Percentiles rank a stretch among this genome's conserved stretches.
These are phyloP conservation scores for Stercorarius parasiticus DNA, from an alignment of 2,113 vertebrate species.

Conservation along the genomic window DNA sequence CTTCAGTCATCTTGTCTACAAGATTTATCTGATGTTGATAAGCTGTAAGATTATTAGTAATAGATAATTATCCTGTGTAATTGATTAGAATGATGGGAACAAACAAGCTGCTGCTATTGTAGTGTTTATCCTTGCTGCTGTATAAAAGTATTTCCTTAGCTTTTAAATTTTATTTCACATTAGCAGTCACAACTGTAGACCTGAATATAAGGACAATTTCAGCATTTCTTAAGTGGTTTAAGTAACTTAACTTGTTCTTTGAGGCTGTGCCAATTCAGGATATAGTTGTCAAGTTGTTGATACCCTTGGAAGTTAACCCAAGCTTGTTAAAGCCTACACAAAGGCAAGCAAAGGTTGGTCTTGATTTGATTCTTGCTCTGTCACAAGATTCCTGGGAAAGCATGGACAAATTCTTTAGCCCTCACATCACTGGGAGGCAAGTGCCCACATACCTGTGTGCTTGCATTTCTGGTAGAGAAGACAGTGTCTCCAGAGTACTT, in stretches of 20 bases:
- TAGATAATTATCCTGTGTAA: neutral
- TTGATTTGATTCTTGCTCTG: neutral
- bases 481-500: neutral
- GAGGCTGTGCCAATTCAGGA: neutral
- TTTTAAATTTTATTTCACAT: neutral
- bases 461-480: neutral
- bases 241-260: neutral
- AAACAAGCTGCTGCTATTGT: neutral
- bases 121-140: neutral
- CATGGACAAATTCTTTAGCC: neutral
- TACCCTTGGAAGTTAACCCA: neutral
- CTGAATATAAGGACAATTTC: neutral
- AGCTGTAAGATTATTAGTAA: neutral
- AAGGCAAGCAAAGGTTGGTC: neutral
- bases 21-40: neutral
- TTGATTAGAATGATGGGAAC: neutral
- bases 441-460: neutral
- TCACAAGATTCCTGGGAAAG: neutral
- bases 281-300: neutral
- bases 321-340: neutral
- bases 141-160: neutral
- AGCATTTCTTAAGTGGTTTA: neutral
- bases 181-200: neutral
- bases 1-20: neutral
- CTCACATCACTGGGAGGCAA: fast-evolving